Conservation (phyloP, 2,888 invertebrate genomes). For the Calephelis perditalis region DNA sequence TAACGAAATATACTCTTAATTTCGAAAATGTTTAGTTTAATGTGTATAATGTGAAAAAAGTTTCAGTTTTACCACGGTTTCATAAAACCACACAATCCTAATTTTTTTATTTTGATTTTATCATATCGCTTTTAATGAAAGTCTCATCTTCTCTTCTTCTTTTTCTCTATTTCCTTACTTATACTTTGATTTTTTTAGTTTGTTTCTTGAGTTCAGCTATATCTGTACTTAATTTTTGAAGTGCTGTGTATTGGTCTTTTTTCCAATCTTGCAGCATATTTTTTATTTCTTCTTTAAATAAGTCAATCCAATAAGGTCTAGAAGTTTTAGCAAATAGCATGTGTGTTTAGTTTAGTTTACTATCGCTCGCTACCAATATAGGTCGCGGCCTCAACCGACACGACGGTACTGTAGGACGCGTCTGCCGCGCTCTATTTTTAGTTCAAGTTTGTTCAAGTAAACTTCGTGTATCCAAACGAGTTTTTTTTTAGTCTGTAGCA, state of each 20-base stretch:
- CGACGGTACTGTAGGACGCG: no score
- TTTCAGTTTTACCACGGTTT: no score
- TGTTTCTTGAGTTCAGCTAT: background rate
- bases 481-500: no score
- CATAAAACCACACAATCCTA: no score
- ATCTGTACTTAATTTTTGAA: background rate
- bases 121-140: background rate
- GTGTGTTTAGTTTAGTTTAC: background rate
- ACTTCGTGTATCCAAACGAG: no score
- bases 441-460: no score
- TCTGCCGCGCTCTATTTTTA: no score
- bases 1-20: no score
- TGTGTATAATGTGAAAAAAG: no score
- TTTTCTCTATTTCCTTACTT: background rate
- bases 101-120: no score
- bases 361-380: background rate
- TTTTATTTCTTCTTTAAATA: conserved; percentile 1
- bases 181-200: background rate
- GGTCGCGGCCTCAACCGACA: no score
- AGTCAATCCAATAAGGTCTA: background rate
- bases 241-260: background rate
- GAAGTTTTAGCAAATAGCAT: background rate
- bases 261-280: background rate
- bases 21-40: no score
- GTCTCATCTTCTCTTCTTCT: background rate